Conservation (phyloP, 2,888 invertebrate genomes). For the Dasypogon diadema region DNA sequence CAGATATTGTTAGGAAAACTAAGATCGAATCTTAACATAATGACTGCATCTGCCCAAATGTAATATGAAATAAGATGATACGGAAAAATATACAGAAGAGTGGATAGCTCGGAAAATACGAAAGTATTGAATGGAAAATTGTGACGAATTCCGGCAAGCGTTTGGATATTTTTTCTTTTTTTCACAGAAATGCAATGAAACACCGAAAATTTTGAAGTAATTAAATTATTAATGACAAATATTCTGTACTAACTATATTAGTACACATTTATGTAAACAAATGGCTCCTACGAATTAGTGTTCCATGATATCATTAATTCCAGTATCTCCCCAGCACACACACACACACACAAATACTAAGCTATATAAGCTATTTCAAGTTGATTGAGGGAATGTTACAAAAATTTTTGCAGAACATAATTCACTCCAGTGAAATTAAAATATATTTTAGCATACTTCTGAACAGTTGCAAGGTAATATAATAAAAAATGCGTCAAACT, state of each 20-base stretch:
- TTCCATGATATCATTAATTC: slow-evolving; percentile 20
- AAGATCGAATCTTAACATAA: slow-evolving; percentile 61
- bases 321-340: slow-evolving; percentile 14
- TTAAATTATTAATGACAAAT: slow-evolving; percentile 24
- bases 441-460: slow-evolving; percentile 33
- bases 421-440: slow-evolving; percentile 27
- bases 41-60: slow-evolving; percentile 61
- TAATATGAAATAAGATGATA: slow-evolving; percentile 51
- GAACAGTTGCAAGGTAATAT: slow-evolving; percentile 4
- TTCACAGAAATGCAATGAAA: slow-evolving; percentile 36
- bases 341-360: neutral
- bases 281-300: slow-evolving; percentile 1
- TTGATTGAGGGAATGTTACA: slow-evolving; percentile 15
- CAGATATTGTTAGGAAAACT: slow-evolving; percentile 55
- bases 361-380: slow-evolving; percentile 26
- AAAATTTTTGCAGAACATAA: slow-evolving; percentile 22
- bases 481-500: slow-evolving; percentile 27
- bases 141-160: slow-evolving; percentile 40
- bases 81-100: slow-evolving; percentile 22
- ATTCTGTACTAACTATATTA: slow-evolving; percentile 6
- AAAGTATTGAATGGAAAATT: slow-evolving; percentile 46
- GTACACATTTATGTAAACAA: neutral
- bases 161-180: slow-evolving; percentile 43
- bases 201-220: slow-evolving; percentile 23
- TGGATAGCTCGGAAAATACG: slow-evolving; percentile 19